Conservation (phyloP, 1,140 invertebrate genomes). For the Polypedilum vanderplanki region DNA sequence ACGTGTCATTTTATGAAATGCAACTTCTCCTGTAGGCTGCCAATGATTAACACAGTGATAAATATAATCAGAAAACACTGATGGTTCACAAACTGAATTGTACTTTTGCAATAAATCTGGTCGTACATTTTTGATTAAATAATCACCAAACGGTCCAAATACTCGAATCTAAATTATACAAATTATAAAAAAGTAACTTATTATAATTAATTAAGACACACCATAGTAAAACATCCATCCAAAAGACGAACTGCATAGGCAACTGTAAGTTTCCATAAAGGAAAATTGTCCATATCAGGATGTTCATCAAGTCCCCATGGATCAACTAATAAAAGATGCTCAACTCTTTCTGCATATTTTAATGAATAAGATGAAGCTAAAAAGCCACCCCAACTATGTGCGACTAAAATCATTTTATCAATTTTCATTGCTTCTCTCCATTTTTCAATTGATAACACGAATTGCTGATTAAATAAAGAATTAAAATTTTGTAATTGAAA, state of each 20-base stretch:
- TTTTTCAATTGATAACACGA: conserved; percentile 73
- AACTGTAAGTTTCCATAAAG: conserved; percentile 58
- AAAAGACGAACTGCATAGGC: conserved; percentile 50
- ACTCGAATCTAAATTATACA: conserved; percentile 49
- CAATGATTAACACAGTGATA: neutral
- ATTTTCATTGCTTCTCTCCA: conserved; percentile 74
- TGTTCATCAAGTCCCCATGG: conserved; percentile 82
- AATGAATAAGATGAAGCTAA: conserved; percentile 72
- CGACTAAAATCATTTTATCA: conserved; percentile 73
- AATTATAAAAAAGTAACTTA: too few species aligned
- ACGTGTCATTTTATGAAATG: neutral
- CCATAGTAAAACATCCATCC: conserved; percentile 62
- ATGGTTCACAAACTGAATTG: neutral
- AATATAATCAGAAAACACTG: neutral
- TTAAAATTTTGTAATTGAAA: neutral
- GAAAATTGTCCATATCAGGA: conserved; percentile 52
- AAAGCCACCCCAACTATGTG: conserved; percentile 83
- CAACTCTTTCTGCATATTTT: conserved; percentile 59
- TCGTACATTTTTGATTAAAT: conserved; percentile 25
- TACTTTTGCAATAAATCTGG: neutral
- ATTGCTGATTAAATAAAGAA: conserved; percentile 61
- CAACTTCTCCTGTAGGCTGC: neutral
- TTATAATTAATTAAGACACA: too few species aligned
- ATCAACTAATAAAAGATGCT: conserved; percentile 78
- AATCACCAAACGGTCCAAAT: conserved; percentile 62